A percentile compares a stretch with the other conserved stretches of the same genome.
phyloP scores from a whole-genome alignment of 2,113 vertebrate genomes.

The Taurulus bubalis region DNA sequence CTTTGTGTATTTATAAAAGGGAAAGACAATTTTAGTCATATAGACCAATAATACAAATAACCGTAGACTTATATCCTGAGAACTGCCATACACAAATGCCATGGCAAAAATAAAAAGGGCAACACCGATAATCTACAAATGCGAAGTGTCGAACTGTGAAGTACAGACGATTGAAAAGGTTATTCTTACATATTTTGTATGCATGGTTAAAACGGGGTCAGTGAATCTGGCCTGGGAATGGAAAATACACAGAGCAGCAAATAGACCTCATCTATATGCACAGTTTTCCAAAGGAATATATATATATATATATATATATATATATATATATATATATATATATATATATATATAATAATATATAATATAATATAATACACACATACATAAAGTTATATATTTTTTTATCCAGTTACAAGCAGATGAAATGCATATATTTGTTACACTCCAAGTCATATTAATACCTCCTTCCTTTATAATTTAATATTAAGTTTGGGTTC shows the following conservation, averaged over 20 bases:
- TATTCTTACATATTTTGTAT: not conserved
- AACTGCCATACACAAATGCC: not conserved
- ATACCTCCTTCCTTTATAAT: too few species aligned
- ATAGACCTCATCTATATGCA: not conserved
- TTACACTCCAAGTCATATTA: not conserved
- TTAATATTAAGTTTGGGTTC: not conserved
- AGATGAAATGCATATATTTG: not conserved
- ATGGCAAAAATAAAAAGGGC: not conserved
- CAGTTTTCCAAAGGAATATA: not conserved
- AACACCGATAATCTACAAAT: not conserved
- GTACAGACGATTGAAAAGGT: not conserved
- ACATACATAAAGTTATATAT: too few species aligned
- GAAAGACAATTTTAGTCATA: not conserved
- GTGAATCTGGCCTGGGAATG: not conserved
- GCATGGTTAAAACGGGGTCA: not conserved
- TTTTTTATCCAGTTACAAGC: not conserved
- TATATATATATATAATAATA: too few species aligned
- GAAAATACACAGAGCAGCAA: not conserved
- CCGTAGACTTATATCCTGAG: not conserved
- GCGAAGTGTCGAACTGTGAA: not conserved
- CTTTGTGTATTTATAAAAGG: conserved; percentile 18
- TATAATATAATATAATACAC: too few species aligned
- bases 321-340: too few species aligned
- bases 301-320: too few species aligned
- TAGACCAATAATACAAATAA: not conserved